phyloP scores from a whole-genome alignment of 2,113 vertebrate genomes.

The Euleptes europaea region DNA sequence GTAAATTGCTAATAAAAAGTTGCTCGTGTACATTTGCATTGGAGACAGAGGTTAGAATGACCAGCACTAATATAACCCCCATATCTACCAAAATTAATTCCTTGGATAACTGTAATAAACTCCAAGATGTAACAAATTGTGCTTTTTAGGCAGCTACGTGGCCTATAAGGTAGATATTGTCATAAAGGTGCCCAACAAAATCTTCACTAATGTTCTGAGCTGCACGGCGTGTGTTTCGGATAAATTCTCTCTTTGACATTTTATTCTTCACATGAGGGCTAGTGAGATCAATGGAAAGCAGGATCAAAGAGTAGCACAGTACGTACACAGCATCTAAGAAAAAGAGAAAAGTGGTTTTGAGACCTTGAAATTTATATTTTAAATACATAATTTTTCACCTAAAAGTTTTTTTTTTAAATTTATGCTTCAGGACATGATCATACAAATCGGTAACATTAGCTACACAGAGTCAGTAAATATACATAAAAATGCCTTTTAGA shows the following conservation, averaged over 20 bases:
- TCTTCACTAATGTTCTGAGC: constrained; percentile 98
- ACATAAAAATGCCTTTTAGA: neutral
- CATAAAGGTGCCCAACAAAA: constrained; percentile 98
- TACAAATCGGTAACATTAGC: neutral
- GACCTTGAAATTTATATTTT: neutral
- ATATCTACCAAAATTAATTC: constrained; percentile 64
- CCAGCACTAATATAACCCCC: constrained; percentile 74
- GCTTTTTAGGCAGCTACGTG: constrained; percentile 92
- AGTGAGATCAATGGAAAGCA: constrained; percentile 96
- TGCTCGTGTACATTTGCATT: constrained; percentile 70
- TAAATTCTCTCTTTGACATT: constrained; percentile 99
- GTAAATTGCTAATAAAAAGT: constrained; percentile 70
- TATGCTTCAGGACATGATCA: neutral
- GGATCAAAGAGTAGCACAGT: constrained; percentile 97
- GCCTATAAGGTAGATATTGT: constrained; percentile 99
- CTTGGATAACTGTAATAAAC: constrained; percentile 58
- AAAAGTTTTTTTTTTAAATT: neutral
- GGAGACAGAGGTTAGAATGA: constrained; percentile 79
- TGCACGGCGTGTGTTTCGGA: constrained; percentile 94
- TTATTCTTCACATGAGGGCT: constrained; percentile 99
- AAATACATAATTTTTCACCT: neutral
- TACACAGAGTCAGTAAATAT: neutral
- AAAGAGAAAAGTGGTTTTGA: constrained; percentile 34
- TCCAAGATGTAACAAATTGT: constrained; percentile 69
- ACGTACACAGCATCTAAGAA: constrained; percentile 94